Evolutionary conservation across 37 sponge, comb jelly and placozoan genomes (phyloP), one percentile per base, ranked within the genome.

Genomic region (Oscarella lobularis): DNA sequence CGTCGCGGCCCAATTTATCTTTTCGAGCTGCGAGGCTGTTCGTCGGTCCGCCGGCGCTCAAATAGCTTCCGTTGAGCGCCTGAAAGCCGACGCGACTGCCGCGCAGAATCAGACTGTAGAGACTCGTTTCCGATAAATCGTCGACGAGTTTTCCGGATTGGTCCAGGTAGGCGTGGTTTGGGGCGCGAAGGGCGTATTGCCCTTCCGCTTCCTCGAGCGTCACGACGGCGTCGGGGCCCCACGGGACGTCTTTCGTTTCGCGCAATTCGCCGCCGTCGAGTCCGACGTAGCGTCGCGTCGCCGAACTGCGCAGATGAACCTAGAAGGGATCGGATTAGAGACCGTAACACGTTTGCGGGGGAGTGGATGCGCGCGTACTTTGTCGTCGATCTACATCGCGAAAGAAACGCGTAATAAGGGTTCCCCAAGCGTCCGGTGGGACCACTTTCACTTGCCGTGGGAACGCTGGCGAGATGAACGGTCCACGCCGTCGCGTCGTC

Each of bases 191-290:
- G 60, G 60, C 60, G 20, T 48, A 48, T 20, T 48, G 60, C 9
- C 60, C 60, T 27, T 9, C 60, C 60, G 20, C 60, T 48, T 48
- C 60, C 60, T 48, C 60, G 60, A 48, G 60, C 60, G 60, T 48
- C 60, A 48, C 60, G 60, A 48, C 60, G 14, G 60, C 60, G 14
- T 48, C 60, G 9, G 60, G 14, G 9, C 60, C 60, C 60, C 60
- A 48, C 60, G 60, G 14, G 14, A 48, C 60, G 20, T 48, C 60
- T 20, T 48, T 48, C 9, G 14, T 48, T 20, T 27, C 60, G 14
- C 60, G 9, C 60, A 48, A 48, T 20, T 48, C 60, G 60, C 60
- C 20, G 14, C 20, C 60, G 14, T 48, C 60, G 60, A 48, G 60
- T 27, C 60, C 9, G 14, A 48, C 9, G 20, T 48, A 48, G 20